Conservation (phyloP, 2,888 invertebrate species). For the Schizaphis graminum region DNA sequence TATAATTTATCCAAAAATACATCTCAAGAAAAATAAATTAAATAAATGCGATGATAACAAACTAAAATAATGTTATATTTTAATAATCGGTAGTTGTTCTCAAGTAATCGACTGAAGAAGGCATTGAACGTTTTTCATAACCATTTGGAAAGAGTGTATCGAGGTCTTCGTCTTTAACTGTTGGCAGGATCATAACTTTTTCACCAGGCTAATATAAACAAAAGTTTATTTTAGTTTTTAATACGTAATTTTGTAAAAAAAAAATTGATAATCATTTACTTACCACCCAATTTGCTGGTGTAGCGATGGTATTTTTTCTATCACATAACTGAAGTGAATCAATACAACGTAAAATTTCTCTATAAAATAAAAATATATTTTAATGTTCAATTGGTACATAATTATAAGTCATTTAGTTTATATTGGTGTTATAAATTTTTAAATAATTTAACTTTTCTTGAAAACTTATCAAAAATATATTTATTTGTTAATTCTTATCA, state of each 20-base stretch:
- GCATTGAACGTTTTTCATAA: constrained; percentile 78
- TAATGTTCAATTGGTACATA: neutral
- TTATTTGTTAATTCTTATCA: neutral
- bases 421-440: neutral
- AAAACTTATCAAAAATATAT: neutral
- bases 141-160: constrained; percentile 79
- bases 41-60: neutral
- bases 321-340: constrained; percentile 85
- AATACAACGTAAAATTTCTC: constrained; percentile 86
- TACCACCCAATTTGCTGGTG: constrained; percentile 90
- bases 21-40: neutral
- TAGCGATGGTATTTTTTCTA: constrained; percentile 80
- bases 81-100: constrained; percentile 79
- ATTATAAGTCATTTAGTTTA: neutral
- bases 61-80: constrained; percentile 21
- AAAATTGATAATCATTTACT: constrained; percentile 69
- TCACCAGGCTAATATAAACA: constrained; percentile 77
- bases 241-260: neutral
- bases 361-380: constrained; percentile 71
- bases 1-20: neutral
- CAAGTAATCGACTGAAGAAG: constrained; percentile 83
- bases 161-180: constrained; percentile 78
- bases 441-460: neutral
- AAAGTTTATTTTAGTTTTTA: neutral
- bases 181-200: constrained; percentile 85